Evolutionary conservation across 2,888 invertebrate species (phyloP), one percentile per base, ranked within the genome.

Genomic region (Pteria penguin): DNA sequence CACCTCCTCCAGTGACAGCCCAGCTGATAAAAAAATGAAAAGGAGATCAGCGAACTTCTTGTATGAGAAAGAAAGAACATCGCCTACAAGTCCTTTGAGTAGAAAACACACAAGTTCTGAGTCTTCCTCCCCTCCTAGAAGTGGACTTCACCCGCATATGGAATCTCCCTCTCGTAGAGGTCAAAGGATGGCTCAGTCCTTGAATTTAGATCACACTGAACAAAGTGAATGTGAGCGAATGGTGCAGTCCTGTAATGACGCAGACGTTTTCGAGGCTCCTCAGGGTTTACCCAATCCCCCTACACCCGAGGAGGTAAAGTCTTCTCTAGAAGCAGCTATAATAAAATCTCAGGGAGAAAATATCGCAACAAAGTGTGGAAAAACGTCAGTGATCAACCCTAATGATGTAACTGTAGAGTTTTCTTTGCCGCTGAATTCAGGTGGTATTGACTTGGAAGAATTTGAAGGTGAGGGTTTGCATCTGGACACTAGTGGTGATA

Each of bases 21-120:
- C 84, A 5, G 82, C 83, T 26, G 87, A 88, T 32, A 81, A 85
- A 27, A 86, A 83, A 68, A 76, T 88, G 36, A 86, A 87, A 32
- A 80, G 88, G 31, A 79, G 87, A n/a, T 89, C 89, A 5, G 87
- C 84, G n/a, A 87, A 85, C 18, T 87, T 83, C 69, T 78, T 87
- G 26, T 24, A 85, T 45, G 87, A 87, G 65, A 81, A 82, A 36
- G 74, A 61, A 65, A 45, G 60, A 74, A 79, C 65, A 57, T 78
- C 69, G 14, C 82, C 82, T 8, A 72, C 82, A 52, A 82, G 80
- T 72, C 83, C 83, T 8, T 65, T 81, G 5, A 72, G 76, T 22
- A 72, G 75, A 32, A 70, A 74, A 22, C 72, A 77, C 81, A 82
- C 33, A 76, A 82, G 82, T 75, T 82, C 83, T 72, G 29, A 78